Evolutionary conservation across 2,113 vertebrate species (phyloP).

Genomic region (Macheiramphus alcinus): DNA sequence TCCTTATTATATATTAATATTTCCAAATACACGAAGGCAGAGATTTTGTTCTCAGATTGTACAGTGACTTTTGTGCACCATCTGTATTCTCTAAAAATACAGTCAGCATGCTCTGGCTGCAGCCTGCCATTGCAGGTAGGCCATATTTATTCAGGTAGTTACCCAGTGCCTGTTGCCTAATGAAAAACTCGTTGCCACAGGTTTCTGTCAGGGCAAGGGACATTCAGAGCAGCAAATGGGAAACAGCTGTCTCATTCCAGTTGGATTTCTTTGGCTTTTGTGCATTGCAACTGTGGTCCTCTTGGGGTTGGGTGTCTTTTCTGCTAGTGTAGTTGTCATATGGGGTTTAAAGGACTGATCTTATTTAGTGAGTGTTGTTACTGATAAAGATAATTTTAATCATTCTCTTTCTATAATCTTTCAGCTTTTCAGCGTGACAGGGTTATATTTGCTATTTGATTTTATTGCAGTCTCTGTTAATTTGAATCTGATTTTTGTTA

Average conservation of each 20-base stretch:
- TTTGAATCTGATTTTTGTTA: not conserved
- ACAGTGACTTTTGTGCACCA: not conserved
- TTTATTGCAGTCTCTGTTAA: not conserved
- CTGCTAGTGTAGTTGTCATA: not conserved
- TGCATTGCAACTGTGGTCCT: not conserved
- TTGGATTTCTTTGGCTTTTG: not conserved
- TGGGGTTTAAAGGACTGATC: not conserved
- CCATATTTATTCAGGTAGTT: not conserved
- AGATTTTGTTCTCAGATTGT: not conserved
- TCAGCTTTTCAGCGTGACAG: not conserved
- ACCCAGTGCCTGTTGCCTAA: not conserved
- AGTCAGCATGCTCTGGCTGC: not conserved
- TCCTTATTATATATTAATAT: not conserved
- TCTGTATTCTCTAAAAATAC: not conserved
- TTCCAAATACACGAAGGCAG: not conserved
- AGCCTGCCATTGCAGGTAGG: not conserved
- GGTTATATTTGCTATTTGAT: not conserved
- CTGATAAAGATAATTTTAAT: not conserved
- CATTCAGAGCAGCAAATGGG: not conserved
- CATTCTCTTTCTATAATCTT: not conserved
- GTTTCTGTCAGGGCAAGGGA: not conserved
- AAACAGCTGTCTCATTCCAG: not conserved
- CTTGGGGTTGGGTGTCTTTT: not conserved
- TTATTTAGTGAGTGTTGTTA: not conserved
- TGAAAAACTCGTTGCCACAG: not conserved